A percentile compares a stretch with the other conserved stretches of the same genome.
Evolutionary conservation across 2,888 invertebrate genomes (phyloP).

Genomic region (Embidobia sp.): DNA sequence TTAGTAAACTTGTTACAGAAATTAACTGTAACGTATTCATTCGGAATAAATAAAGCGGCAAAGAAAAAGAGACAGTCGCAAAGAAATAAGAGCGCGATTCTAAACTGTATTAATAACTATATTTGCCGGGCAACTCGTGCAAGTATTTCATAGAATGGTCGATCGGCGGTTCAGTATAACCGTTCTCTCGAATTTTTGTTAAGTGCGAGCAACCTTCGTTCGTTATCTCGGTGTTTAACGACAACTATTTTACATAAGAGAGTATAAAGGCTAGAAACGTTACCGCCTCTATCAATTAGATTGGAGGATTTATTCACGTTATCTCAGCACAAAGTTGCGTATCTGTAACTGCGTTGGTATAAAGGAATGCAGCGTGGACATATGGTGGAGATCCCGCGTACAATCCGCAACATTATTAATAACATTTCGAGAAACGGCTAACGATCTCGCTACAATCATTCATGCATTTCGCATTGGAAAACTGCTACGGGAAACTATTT

Average conservation of each 20-base stretch:
- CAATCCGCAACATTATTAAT: slow-evolving; percentile 44
- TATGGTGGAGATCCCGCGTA: slow-evolving; percentile 47
- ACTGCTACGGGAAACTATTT: slow-evolving; percentile 1
- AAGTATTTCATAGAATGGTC: slow-evolving; percentile 33
- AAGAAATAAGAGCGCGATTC: not conserved
- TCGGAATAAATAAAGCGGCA: not conserved
- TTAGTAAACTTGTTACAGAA: no score
- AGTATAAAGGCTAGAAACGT: slow-evolving; percentile 48
- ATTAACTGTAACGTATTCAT: slow-evolving; percentile 15
- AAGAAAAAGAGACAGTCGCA: not conserved
- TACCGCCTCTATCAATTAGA: slow-evolving; percentile 72
- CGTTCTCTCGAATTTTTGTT: slow-evolving; percentile 50
- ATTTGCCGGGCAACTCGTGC: slow-evolving; percentile 28
- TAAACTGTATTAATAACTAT: slow-evolving; percentile 48
- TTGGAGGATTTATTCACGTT: slow-evolving; percentile 76
- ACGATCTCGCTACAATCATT: slow-evolving; percentile 20
- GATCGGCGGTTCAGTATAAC: slow-evolving; percentile 44
- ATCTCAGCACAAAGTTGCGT: slow-evolving; percentile 71
- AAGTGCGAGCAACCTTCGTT: slow-evolving; percentile 45
- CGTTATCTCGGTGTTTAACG: slow-evolving; percentile 60
- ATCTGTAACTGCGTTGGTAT: slow-evolving; percentile 66
- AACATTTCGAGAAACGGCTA: slow-evolving; percentile 41
- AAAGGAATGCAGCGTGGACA: slow-evolving; percentile 53
- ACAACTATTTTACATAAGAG: slow-evolving; percentile 60
- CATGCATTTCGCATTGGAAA: slow-evolving; percentile 36